Evolutionary conservation across 2,113 vertebrate species (phyloP).

Genomic region (human): GRCh38 chr1:180182001-180182500

Average conservation of each 20-base stretch:
- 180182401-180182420: background rate
- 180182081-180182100: background rate
- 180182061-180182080: background rate
- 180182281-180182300: slow-evolving; percentile 87
- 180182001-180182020: background rate
- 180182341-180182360: background rate
- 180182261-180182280: slow-evolving; percentile 92
- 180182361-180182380: background rate
- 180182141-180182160: rapidly evolving
- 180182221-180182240: slow-evolving; percentile 83
- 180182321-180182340: slow-evolving; percentile 82
- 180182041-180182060: background rate
- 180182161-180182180: slow-evolving; percentile 85
- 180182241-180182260: slow-evolving; percentile 87
- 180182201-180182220: slow-evolving; percentile 91
- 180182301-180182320: slow-evolving; percentile 86
- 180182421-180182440: background rate
- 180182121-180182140: background rate
- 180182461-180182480: background rate
- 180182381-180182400: background rate
- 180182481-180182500: background rate
- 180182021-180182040: background rate
- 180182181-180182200: slow-evolving; percentile 93
- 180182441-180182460: background rate
- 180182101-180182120: background rate